These are phyloP conservation scores for Lutraria rhynchaena DNA, from an alignment of 1,140 invertebrate genomes.

Conservation along the genomic window DNA sequence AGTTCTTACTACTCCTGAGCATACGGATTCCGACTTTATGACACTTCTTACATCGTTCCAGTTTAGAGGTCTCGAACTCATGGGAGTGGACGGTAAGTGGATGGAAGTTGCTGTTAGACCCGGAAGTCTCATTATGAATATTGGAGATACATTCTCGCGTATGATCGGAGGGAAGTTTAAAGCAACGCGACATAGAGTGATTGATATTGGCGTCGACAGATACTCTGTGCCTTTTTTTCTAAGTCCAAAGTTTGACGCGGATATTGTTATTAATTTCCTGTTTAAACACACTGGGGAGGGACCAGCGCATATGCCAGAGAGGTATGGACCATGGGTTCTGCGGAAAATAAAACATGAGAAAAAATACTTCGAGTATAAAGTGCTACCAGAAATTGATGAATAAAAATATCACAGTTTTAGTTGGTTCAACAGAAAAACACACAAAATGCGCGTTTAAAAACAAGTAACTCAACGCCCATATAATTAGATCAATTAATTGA, in stretches of 20 bases:
- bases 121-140: conserved; percentile 73
- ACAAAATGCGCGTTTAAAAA: too few relatives aligned
- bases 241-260: conserved; percentile 65
- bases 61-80: conserved; percentile 69
- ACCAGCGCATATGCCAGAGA: conserved; percentile 56
- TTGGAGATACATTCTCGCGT: conserved; percentile 70
- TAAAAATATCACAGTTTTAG: too few relatives aligned
- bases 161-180: conserved; percentile 70
- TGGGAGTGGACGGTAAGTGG: conserved; percentile 63
- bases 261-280: conserved; percentile 65
- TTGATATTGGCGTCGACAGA: conserved; percentile 68
- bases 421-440: too few relatives aligned
- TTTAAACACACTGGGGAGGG: conserved; percentile 38
- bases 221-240: conserved; percentile 73
- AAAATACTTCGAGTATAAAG: conserved; percentile 68
- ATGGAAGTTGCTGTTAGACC: conserved; percentile 64
- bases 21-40: conserved; percentile 72
- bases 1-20: conserved; percentile 67
- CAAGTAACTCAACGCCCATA: too few relatives aligned
- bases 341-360: conserved; percentile 61
- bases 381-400: conserved; percentile 61
- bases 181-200: conserved; percentile 71
- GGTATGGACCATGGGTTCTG: conserved; percentile 62
- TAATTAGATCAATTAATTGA: too few relatives aligned
- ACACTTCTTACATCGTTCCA: conserved; percentile 71